phyloP scores from a whole-genome alignment of 2,113 vertebrate species.

The Daboia siamensis region DNA sequence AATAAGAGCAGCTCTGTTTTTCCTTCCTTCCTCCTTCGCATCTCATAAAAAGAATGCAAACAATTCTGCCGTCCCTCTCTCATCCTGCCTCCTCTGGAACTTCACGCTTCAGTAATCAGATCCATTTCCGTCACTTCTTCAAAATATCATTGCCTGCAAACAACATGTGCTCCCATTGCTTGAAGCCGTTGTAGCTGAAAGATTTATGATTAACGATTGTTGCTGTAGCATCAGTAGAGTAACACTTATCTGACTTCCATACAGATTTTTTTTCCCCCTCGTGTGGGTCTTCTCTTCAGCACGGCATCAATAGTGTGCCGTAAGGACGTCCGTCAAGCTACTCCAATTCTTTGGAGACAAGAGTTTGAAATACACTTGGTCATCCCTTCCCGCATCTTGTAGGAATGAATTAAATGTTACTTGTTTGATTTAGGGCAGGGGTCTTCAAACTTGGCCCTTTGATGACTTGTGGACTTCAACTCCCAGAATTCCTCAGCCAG shows the following conservation, averaged over 20 bases:
- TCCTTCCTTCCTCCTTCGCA: constrained; percentile 2
- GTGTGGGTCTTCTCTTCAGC: constrained; percentile 30
- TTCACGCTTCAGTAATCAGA: constrained; percentile 46
- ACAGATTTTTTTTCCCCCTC: constrained; percentile 43
- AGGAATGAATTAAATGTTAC: background rate
- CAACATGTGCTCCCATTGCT: constrained; percentile 24
- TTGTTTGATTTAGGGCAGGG: background rate
- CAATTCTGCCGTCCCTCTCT: constrained; percentile 35
- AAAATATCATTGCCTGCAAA: constrained; percentile 50
- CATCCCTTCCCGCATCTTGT: background rate
- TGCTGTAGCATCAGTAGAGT: constrained; percentile 25
- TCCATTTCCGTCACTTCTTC: constrained; percentile 36
- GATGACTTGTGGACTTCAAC: too few relatives aligned
- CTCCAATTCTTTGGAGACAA: background rate
- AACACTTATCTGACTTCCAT: constrained; percentile 47
- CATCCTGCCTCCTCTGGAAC: constrained; percentile 40
- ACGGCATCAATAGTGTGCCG: constrained; percentile 39
- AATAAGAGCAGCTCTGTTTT: constrained; percentile 10
- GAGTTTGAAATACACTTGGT: background rate
- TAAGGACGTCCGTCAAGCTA: constrained; percentile 17
- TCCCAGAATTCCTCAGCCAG: too few relatives aligned
- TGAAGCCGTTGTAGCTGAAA: constrained; percentile 53
- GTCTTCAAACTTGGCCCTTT: too few relatives aligned
- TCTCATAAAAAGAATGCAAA: constrained; percentile 58
- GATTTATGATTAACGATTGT: constrained; percentile 51